These are phyloP conservation scores for Sapajus apella DNA, from an alignment of 2,113 vertebrate genomes.

Conservation along the genomic window DNA sequence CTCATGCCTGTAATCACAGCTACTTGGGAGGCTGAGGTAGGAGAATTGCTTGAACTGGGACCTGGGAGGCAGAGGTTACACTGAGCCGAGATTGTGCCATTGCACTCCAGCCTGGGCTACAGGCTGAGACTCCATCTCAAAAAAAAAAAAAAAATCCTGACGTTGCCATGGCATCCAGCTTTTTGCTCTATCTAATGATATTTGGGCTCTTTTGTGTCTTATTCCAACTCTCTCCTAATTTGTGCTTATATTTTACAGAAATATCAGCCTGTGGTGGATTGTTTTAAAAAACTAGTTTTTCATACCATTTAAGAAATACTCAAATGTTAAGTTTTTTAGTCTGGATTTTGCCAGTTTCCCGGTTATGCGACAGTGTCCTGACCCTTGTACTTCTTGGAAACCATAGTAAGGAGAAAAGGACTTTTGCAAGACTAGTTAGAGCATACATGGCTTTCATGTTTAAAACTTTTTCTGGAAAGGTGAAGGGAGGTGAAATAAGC, in stretches of 20 bases:
- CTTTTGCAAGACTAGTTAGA: not conserved
- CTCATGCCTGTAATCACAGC: no score
- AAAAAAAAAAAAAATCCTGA: not conserved
- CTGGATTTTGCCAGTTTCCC: not conserved
- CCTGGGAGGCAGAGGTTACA: no score
- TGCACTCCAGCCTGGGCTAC: no score
- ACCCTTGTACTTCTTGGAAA: not conserved
- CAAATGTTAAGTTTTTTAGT: not conserved
- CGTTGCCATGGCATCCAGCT: rapidly evolving
- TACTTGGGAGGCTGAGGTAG: no score
- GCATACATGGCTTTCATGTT: not conserved
- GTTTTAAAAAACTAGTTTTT: not conserved
- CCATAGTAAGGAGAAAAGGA: no score
- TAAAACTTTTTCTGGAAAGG: not conserved
- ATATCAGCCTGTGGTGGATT: not conserved
- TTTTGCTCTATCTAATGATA: not conserved
- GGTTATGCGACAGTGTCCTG: rapidly evolving
- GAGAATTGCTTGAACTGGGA: no score
- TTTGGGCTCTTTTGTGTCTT: not conserved
- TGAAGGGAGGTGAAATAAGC: not conserved
- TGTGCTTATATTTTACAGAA: not conserved
- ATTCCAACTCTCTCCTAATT: not conserved
- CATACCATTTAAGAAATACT: rapidly evolving
- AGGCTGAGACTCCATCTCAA: no score
- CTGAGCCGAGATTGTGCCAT: no score